Conservation (phyloP, 2,113 vertebrate species). For the Fukomys damarensis region DNA sequence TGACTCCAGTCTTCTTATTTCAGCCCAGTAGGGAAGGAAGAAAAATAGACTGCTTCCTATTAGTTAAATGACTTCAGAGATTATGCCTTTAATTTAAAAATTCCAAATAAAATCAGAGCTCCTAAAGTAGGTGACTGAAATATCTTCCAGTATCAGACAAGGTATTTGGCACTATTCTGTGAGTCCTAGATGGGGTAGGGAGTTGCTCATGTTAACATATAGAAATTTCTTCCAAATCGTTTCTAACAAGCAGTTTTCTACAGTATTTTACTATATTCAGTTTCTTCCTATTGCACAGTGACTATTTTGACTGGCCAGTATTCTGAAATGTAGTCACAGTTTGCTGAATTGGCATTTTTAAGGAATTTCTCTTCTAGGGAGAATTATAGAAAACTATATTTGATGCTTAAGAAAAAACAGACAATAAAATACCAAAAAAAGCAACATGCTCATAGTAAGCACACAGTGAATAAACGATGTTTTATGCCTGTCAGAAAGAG, state of each 20-base stretch:
- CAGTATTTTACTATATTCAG: background rate
- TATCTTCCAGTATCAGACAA: background rate
- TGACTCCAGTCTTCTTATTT: constrained; percentile 65
- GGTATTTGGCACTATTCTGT: background rate
- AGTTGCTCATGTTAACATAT: background rate
- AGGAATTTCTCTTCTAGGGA: background rate
- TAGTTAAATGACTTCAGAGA: constrained; percentile 12
- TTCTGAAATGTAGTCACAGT: background rate
- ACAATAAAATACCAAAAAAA: background rate
- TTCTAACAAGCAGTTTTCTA: background rate
- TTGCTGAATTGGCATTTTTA: background rate
- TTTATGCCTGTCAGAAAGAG: background rate
- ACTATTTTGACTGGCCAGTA: background rate
- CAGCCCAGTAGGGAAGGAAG: constrained; percentile 28
- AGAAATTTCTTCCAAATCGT: constrained; percentile 16
- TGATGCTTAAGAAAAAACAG: background rate
- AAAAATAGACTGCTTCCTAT: constrained; percentile 37
- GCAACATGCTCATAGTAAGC: background rate
- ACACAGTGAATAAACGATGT: background rate
- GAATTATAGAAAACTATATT: constrained; percentile 20
- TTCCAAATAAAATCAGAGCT: constrained; percentile 5
- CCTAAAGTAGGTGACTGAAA: background rate
- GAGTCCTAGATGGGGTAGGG: constrained; percentile 12
- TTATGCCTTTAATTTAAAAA: constrained; percentile 27
- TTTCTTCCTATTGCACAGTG: background rate